Conservation (phyloP, 1,140 invertebrate species). For the Bombyx mandarina region DNA sequence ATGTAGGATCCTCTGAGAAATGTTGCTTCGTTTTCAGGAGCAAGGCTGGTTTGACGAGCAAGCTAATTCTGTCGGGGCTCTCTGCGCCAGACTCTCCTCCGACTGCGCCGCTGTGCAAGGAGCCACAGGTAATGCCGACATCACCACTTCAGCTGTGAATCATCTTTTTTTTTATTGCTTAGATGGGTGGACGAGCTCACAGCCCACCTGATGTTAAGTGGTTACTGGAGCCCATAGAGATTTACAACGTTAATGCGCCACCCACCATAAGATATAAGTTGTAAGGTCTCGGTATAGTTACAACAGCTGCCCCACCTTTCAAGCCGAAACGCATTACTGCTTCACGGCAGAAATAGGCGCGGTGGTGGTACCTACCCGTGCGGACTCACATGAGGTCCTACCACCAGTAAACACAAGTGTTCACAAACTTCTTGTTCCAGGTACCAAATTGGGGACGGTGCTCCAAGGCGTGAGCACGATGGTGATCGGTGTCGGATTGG, state of each 20-base stretch:
- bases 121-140: slow-evolving; percentile 57
- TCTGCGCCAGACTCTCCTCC: slow-evolving; percentile 82
- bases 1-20: neutral
- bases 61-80: slow-evolving; percentile 81
- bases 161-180: neutral
- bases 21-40: slow-evolving; percentile 72
- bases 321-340: too few species aligned
- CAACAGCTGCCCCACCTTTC: too few species aligned
- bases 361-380: too few species aligned
- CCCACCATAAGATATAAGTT: too few species aligned
- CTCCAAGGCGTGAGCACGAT: slow-evolving; percentile 84
- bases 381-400: too few species aligned
- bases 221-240: too few species aligned
- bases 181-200: too few species aligned
- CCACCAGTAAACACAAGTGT: slow-evolving; percentile 1
- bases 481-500: slow-evolving; percentile 77
- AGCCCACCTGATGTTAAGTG: too few species aligned
- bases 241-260: too few species aligned
- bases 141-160: neutral
- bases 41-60: slow-evolving; percentile 87
- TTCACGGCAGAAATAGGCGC: too few species aligned
- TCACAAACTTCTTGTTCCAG: slow-evolving; percentile 69
- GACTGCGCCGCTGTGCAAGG: slow-evolving; percentile 89
- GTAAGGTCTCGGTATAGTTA: too few species aligned
- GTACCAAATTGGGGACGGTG: slow-evolving; percentile 82